Evolutionary conservation across 2,888 invertebrate species (phyloP).

Genomic region (Copidosoma aretas): DNA sequence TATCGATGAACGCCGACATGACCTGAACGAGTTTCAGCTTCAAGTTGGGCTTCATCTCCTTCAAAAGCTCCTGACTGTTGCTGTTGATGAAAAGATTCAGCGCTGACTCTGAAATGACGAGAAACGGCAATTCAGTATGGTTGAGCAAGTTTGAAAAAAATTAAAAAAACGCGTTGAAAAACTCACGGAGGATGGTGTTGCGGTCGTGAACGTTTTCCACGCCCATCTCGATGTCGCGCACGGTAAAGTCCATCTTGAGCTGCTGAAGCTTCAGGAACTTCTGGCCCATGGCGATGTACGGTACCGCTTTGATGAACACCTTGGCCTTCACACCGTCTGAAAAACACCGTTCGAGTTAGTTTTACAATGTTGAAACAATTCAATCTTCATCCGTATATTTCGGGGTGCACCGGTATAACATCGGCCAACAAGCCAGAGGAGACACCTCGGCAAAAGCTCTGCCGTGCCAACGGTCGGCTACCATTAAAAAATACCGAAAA

Average conservation of each 20-base stretch:
- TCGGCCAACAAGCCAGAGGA: too few species aligned
- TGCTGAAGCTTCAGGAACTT: constrained; percentile 76
- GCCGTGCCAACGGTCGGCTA: background rate
- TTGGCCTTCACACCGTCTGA: constrained; percentile 84
- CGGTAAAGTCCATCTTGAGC: constrained; percentile 85
- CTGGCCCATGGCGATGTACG: constrained; percentile 69
- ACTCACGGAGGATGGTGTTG: constrained; percentile 81
- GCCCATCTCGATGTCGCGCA: constrained; percentile 83
- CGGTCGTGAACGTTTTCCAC: constrained; percentile 84
- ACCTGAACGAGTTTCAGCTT: constrained; percentile 78
- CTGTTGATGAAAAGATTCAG: constrained; percentile 86
- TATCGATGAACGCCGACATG: constrained; percentile 78
- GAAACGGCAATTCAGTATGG: background rate
- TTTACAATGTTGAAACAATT: too few species aligned
- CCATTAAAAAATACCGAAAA: constrained; percentile 16
- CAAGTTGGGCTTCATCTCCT: constrained; percentile 86
- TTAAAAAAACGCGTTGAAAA: background rate
- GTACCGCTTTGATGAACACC: constrained; percentile 79
- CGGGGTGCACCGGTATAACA: too few species aligned
- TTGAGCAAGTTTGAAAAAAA: background rate
- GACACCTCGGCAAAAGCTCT: too few species aligned
- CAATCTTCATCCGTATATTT: too few species aligned
- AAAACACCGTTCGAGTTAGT: constrained; percentile 37
- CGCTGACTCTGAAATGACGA: constrained; percentile 74
- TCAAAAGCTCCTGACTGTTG: constrained; percentile 81